Percentiles rank a stretch among this genome's conserved stretches.
Evolutionary conservation across 2,797 vertebrate species (phyloP).

Genomic region (Pseudochirops corinnae): DNA sequence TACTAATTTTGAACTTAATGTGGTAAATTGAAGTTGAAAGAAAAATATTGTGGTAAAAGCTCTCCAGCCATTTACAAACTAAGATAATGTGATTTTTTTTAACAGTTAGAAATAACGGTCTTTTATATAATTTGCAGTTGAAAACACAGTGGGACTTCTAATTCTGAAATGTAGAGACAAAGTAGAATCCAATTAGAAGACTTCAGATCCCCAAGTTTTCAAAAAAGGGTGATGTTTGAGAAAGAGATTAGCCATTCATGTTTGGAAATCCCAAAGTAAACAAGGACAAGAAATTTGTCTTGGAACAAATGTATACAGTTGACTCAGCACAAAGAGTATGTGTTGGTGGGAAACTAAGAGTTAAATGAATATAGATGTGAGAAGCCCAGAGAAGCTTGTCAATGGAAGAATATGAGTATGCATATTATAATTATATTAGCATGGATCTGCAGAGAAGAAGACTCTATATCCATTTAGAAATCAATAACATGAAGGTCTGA

Average conservation of each 20-base stretch:
- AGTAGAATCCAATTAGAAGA: neutral
- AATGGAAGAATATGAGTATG: neutral
- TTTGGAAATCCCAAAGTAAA: neutral
- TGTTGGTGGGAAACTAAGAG: neutral
- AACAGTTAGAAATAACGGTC: constrained; percentile 35
- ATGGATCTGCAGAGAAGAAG: neutral
- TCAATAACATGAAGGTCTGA: constrained; percentile 12
- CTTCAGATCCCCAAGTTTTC: constrained; percentile 25
- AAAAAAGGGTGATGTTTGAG: neutral
- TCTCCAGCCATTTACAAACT: neutral
- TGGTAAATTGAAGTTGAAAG: neutral
- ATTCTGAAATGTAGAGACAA: constrained; percentile 36
- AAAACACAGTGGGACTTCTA: constrained; percentile 4
- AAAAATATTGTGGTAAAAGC: neutral
- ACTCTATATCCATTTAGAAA: neutral
- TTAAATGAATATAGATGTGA: neutral
- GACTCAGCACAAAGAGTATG: neutral
- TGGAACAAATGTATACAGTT: neutral
- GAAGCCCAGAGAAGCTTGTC: neutral
- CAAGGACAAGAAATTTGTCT: neutral
- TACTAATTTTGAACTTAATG: neutral
- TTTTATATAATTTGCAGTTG: constrained; percentile 26
- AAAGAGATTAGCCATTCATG: neutral
- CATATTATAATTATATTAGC: neutral
- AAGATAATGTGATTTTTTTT: constrained; percentile 12